A percentile compares a stretch with the other conserved stretches of the same genome.
These are phyloP conservation scores for Rhopalosiphum padi DNA, from an alignment of 1,140 invertebrate species.

Conservation along the genomic window DNA sequence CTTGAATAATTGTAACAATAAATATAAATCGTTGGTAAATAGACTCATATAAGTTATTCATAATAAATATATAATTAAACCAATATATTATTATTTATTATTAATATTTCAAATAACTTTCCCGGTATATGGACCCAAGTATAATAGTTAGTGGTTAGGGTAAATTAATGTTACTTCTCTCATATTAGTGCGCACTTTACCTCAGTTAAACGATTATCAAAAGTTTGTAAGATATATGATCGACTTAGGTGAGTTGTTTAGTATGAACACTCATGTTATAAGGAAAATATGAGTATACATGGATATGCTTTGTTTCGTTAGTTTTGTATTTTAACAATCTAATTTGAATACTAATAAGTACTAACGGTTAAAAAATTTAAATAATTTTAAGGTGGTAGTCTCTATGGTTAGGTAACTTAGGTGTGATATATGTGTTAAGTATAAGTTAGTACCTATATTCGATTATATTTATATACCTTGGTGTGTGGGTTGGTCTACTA, in stretches of 20 bases:
- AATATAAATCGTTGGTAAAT: neutral
- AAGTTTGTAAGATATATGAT: neutral
- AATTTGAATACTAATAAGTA: slow-evolving; percentile 5
- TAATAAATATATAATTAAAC: too few species aligned
- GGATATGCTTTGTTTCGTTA: neutral
- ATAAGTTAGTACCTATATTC: neutral
- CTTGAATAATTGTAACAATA: neutral
- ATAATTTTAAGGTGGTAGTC: neutral
- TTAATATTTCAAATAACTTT: neutral
- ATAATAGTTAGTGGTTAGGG: neutral
- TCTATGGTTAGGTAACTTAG: neutral
- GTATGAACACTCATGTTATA: neutral
- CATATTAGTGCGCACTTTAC: neutral
- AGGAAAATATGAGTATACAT: neutral
- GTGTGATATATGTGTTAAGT: neutral
- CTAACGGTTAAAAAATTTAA: neutral
- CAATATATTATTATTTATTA: neutral
- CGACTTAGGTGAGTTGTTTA: neutral
- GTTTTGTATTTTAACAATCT: neutral
- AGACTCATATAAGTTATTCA: neutral
- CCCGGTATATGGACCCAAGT: neutral
- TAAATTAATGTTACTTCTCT: neutral
- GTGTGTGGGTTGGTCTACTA: neutral
- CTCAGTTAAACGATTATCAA: neutral
- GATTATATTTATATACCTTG: neutral